These are phyloP conservation scores for Drosophila malerkotliana DNA, from an alignment of 1,140 invertebrate species.

Conservation along the genomic window DNA sequence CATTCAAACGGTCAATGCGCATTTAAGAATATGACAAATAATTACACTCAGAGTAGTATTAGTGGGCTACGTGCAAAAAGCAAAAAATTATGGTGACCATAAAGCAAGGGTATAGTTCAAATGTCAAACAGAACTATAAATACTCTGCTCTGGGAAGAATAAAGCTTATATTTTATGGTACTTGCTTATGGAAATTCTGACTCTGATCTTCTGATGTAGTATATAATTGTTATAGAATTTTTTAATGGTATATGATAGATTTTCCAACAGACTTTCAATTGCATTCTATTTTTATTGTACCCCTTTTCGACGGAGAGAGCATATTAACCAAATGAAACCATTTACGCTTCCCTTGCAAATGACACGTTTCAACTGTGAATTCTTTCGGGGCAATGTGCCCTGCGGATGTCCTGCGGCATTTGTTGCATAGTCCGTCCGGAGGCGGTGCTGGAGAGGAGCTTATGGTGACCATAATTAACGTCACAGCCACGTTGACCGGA, in stretches of 20 bases:
- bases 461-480: constrained; percentile 68
- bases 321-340: constrained; percentile 52
- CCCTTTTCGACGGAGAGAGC: constrained; percentile 21
- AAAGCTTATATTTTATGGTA: not conserved
- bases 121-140: not conserved
- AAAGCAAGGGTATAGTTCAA: constrained; percentile 1
- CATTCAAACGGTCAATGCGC: constrained; percentile 53
- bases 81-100: constrained; percentile 8
- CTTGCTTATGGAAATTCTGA: not conserved
- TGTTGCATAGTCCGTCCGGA: constrained; percentile 15
- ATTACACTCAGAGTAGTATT: constrained; percentile 34
- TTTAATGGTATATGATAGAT: too few species aligned
- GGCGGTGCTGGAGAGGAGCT: constrained; percentile 8
- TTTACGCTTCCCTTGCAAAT: constrained; percentile 59
- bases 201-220: too few species aligned
- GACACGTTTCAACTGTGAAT: constrained; percentile 62
- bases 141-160: constrained; percentile 2
- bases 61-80: constrained; percentile 40
- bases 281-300: constrained; percentile 3
- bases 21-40: constrained; percentile 67
- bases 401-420: constrained; percentile 23
- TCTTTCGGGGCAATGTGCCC: constrained; percentile 58
- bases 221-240: too few species aligned
- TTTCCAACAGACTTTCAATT: not conserved
- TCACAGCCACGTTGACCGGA: constrained; percentile 39